A percentile compares a stretch with the other conserved stretches of the same genome.
These are phyloP conservation scores for Cephalopachus bancanus DNA, from an alignment of 2,797 vertebrate species.

Conservation along the genomic window DNA sequence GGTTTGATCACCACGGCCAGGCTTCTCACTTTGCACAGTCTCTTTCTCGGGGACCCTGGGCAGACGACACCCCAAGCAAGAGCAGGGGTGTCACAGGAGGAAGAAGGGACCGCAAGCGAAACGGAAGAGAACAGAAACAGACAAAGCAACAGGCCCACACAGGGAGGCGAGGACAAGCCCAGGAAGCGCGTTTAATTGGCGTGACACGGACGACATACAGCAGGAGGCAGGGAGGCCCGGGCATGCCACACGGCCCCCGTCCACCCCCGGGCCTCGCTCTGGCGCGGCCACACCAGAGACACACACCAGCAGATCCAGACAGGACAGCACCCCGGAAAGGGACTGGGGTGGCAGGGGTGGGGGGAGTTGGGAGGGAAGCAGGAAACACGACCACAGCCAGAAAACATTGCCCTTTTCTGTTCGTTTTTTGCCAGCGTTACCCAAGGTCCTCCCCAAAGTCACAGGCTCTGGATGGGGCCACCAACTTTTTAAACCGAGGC, in stretches of 20 bases:
- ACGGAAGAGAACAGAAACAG: slow-evolving; percentile 61
- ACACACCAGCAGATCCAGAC: slow-evolving; percentile 32
- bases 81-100: slow-evolving; percentile 58
- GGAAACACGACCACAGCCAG: background rate
- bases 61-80: slow-evolving; percentile 70
- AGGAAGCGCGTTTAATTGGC: slow-evolving; percentile 85
- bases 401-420: background rate
- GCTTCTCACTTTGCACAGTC: rapidly evolving
- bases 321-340: slow-evolving; percentile 43
- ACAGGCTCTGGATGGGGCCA: background rate
- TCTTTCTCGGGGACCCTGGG: slow-evolving; percentile 30
- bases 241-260: background rate
- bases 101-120: slow-evolving; percentile 25
- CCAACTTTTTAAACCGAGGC: no score
- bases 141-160: slow-evolving; percentile 80
- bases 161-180: slow-evolving; percentile 76
- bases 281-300: background rate
- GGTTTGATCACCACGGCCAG: rapidly evolving
- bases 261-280: background rate
- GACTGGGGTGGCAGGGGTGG: background rate
- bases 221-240: slow-evolving; percentile 22
- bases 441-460: background rate
- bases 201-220: slow-evolving; percentile 81
- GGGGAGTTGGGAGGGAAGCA: background rate
- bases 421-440: background rate